Conservation (phyloP, 2,888 invertebrate species). For the Conus canariensis region DNA sequence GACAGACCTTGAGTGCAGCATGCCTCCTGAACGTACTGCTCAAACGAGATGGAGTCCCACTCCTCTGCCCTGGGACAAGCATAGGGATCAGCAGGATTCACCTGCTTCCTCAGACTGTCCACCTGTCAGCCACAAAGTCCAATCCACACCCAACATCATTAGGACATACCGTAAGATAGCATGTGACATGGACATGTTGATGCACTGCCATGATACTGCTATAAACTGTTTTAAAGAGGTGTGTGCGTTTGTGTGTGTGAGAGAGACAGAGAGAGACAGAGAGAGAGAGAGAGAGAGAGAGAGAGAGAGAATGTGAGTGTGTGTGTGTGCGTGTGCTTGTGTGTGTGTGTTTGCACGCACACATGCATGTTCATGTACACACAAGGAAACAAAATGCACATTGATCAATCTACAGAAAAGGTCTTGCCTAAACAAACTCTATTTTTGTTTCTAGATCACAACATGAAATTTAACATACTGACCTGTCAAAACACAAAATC, state of each 20-base stretch:
- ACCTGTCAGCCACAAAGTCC: conserved; percentile 52
- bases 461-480: not conserved
- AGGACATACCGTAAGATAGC: not conserved
- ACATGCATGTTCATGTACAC: not conserved
- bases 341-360: not conserved
- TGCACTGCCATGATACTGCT: not conserved
- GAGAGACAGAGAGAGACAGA: too few relatives aligned
- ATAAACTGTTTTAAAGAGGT: too few relatives aligned
- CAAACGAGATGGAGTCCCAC: conserved; percentile 74
- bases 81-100: conserved; percentile 69
- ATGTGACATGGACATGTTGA: not conserved
- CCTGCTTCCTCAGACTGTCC: conserved; percentile 58
- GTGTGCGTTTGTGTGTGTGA: too few relatives aligned
- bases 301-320: not conserved
- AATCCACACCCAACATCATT: not conserved
- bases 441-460: too few relatives aligned
- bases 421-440: too few relatives aligned
- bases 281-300: too few relatives aligned
- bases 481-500: too few relatives aligned
- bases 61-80: conserved; percentile 63
- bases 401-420: too few relatives aligned
- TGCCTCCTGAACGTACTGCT: conserved; percentile 61
- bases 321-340: not conserved
- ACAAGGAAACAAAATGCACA: too few relatives aligned
- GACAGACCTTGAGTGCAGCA: conserved; percentile 70